Base-by-base conservation (phyloP, 2,888 invertebrate species). In the Scrobipalpa costella region DNA sequence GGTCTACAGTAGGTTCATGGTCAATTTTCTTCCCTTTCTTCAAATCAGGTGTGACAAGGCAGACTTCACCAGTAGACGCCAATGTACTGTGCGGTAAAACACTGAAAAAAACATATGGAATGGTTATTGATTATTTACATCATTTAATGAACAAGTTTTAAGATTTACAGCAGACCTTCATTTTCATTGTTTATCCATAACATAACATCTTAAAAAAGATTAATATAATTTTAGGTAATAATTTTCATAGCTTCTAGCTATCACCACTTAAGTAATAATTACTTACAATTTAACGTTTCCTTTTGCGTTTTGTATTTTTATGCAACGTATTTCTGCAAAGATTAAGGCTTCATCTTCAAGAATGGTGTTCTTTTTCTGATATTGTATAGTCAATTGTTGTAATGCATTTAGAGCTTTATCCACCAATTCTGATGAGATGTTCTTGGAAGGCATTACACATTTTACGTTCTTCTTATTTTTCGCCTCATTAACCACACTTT, bases 41-140 rank as follows among this genome's bases (percentile, higher is more conserved):
- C 52, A 96, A 81, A 79, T 98, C 97, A 7, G 94, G 93, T 38
- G 96, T 96, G 76, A 98, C 94, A 13, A 97, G 81, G 67, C 96
- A 96, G 21, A 97, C 92, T 71, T 96, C 96, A 66, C 94, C 93
- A 2, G 93, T 92, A 1, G 93, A 90, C 38, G 93, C 89, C n/a
- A 94, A 83, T 50, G 96, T 81, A 1, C 94, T 91, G 77, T 96
- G 92, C 58, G 94, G 94, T 47, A 90, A 68, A 11, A 83, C 71
- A 77, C 90, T 90, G 69, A 17, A 76, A 76, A 65, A 52, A n/a
- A n/a, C n/a, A n/a, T 59, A 57, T 34, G 66, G 7, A 27, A 27
- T 5, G 5, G 2, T 27, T 27, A 27, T 27, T 27, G 5, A n/a
- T 44, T 36, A n/a, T n/a, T n/a, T n/a, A n/a, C n/a, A n/a, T n/a